These are phyloP conservation scores for Gari tellinella DNA, from an alignment of 2,888 invertebrate species.

Conservation along the genomic window DNA sequence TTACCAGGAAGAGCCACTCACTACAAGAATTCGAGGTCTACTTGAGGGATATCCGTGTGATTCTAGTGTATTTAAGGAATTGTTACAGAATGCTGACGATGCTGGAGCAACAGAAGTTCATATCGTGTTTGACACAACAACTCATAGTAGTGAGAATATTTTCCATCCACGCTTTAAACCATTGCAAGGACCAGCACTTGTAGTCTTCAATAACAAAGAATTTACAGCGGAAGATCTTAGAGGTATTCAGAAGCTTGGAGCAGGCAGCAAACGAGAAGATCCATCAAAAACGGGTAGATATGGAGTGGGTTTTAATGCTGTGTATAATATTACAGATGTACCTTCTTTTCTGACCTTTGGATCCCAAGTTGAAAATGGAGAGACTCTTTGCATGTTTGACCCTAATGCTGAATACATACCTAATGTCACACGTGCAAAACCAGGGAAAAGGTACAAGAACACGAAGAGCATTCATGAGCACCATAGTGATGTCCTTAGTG, in stretches of 20 bases:
- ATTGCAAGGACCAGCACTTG: constrained; percentile 75
- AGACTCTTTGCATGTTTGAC: constrained; percentile 79
- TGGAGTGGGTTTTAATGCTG: constrained; percentile 78
- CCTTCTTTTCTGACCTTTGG: constrained; percentile 73
- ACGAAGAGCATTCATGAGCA: constrained; percentile 17
- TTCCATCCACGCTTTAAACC: constrained; percentile 13
- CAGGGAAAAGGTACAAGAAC: constrained; percentile 55
- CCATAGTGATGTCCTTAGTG: constrained; percentile 41
- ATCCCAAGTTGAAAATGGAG: constrained; percentile 55
- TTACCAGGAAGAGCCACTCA: constrained; percentile 79
- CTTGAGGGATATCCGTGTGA: constrained; percentile 78
- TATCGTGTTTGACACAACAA: constrained; percentile 31
- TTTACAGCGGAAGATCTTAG: constrained; percentile 67
- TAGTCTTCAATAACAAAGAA: constrained; percentile 70
- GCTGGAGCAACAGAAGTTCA: constrained; percentile 70
- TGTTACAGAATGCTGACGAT: constrained; percentile 81
- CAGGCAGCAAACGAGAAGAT: constrained; percentile 72
- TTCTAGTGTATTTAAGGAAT: constrained; percentile 78
- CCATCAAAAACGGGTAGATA: constrained; percentile 72
- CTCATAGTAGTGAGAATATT: constrained; percentile 11
- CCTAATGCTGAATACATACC: constrained; percentile 76
- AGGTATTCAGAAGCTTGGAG: constrained; percentile 71
- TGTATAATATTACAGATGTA: constrained; percentile 76
- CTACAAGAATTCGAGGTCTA: constrained; percentile 75
- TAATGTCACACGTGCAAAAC: constrained; percentile 31